phyloP scores from a whole-genome alignment of 2,113 vertebrate species.

The Pangasianodon gigas region DNA sequence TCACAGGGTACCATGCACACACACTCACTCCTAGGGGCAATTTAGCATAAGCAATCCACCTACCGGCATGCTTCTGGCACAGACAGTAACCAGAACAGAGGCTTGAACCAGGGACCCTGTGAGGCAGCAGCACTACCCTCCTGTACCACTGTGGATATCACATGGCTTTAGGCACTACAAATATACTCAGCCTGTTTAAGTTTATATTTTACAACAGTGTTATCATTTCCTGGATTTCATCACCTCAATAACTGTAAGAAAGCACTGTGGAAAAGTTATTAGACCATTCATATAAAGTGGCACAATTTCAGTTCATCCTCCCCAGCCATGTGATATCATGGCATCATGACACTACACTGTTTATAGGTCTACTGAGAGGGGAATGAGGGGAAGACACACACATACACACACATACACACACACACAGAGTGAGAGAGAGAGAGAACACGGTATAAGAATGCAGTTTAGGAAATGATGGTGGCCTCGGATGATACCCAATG shows the following conservation, averaged over 20 bases:
- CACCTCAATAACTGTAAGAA: slow-evolving; percentile 22
- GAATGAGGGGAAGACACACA: slow-evolving; percentile 51
- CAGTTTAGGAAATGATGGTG: slow-evolving; percentile 69
- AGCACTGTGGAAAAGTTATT: slow-evolving; percentile 62
- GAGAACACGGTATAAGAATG: slow-evolving; percentile 59
- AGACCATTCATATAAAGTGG: slow-evolving; percentile 63
- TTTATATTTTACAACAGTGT: background rate
- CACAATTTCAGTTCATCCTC: slow-evolving; percentile 53
- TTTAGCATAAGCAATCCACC: background rate
- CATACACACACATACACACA: slow-evolving; percentile 30
- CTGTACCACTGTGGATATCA: background rate
- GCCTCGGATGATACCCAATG: slow-evolving; percentile 67
- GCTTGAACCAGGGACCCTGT: background rate
- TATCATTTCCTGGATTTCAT: slow-evolving; percentile 28
- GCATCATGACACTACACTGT: slow-evolving; percentile 51
- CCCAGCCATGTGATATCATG: slow-evolving; percentile 61
- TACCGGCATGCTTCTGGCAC: background rate
- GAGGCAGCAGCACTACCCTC: background rate
- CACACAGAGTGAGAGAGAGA: slow-evolving; percentile 8
- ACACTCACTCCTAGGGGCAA: background rate
- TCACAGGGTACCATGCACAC: background rate
- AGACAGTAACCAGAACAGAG: background rate
- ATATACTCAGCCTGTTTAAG: background rate
- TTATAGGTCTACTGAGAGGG: slow-evolving; percentile 60
- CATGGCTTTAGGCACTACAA: background rate